Percentiles rank a stretch among this genome's conserved stretches.
phyloP scores from a whole-genome alignment of 2,797 vertebrate genomes.

The Enteromius argenteus region DNA sequence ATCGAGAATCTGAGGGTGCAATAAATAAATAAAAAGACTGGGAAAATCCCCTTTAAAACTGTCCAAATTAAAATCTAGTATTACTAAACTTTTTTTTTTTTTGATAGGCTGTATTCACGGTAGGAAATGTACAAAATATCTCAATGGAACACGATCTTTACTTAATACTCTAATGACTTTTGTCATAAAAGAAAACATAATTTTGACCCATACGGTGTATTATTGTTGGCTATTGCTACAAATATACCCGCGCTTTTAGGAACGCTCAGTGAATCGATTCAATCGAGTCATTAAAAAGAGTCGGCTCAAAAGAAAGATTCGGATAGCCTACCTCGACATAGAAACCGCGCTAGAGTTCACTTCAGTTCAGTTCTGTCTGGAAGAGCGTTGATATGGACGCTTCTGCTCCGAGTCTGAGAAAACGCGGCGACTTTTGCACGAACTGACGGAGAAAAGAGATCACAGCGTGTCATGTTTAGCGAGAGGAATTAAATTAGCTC shows the following conservation, averaged over 20 bases:
- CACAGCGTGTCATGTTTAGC: not conserved
- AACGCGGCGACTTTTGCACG: not conserved
- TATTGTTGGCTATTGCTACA: not conserved
- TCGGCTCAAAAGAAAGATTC: not conserved
- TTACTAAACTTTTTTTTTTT: no score
- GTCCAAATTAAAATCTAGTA: no score
- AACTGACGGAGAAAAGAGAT: not conserved
- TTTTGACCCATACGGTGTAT: not conserved
- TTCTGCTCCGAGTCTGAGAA: not conserved
- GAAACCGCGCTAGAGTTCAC: not conserved
- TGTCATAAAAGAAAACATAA: not conserved
- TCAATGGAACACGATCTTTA: no score
- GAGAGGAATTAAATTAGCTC: not conserved
- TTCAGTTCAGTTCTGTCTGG: slow-evolving; percentile 23
- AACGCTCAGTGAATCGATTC: not conserved
- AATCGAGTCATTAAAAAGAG: not conserved
- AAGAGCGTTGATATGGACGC: not conserved
- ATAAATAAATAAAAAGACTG: not conserved
- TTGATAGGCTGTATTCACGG: no score
- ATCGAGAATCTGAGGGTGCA: not conserved
- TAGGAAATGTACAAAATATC: no score
- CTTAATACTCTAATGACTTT: not conserved
- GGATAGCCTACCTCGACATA: not conserved
- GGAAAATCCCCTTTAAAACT: not conserved
- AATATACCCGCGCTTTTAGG: not conserved